Base-by-base conservation (phyloP, 2,797 vertebrate species). In the Hoplostethus atlanticus region DNA sequence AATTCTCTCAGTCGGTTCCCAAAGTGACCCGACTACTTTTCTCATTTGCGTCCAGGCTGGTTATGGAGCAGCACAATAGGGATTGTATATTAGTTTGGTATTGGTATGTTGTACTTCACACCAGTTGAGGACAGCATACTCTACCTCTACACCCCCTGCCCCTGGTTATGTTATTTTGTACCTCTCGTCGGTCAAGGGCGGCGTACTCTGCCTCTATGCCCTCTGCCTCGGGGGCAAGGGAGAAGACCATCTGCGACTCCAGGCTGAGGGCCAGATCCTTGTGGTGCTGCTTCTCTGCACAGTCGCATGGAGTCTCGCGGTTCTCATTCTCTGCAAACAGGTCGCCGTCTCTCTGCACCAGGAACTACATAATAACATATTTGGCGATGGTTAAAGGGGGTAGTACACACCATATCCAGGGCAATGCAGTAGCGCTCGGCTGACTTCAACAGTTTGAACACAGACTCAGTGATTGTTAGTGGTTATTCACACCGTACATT, bases 241-340 rank as follows among this genome's bases (percentile, higher is more conserved):
- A 99, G 93, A 99, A 99, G 81, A 99, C 98, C 98, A 99, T 99
- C 88, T 98, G 98, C 75, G 98, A 99, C 94, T 99, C 98, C 91
- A 99, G 94, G 93, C 97, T 97, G 60, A 99, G 96, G 65, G 98
- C 98, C 92, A 99, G 86, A 77, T 99, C 98, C 92, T 98, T 98
- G 93, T 99, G 96, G 91, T 97, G 98, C 72, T 98, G 97, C 86
- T 97, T 98, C 92, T 99, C 98, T 25, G 98, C 98, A 93, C 97
- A 98, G 93, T 99, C 98, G 90, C 98, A 99, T 25, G 98, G 98
- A 63, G 98, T 99, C 94, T 99, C 97, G 84, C 97, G 97, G 91
- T 96, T 96, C 86, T 99, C 97, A 67, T 99, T 99, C 91, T 99
- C 98, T 3, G 96, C 95, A 94, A 99, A 99, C 90, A 99, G 93